Evolutionary conservation across 2,113 vertebrate species (phyloP), one percentile per base, ranked within the genome.

Genomic region (Candoia aspera): DNA sequence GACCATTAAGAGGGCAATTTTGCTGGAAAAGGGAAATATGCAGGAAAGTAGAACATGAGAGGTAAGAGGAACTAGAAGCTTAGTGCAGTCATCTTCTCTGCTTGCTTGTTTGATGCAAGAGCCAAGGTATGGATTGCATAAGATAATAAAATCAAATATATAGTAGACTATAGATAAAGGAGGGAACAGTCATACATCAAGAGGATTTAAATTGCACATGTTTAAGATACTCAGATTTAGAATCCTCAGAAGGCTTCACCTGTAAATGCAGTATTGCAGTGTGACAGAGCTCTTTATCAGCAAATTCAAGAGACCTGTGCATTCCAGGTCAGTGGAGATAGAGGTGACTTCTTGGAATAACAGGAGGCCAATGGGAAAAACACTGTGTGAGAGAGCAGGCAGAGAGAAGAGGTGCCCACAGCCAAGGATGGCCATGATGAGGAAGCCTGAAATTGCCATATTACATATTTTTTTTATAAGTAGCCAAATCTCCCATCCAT

Each of bases 11-110:
- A 2, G 89, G 86, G n/a, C 59, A 49, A 19, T 87, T 93, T 86
- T 90, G 92, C 93, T 60, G 90, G 86, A 91, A 93, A 0, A 10
- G 58, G 93, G 91, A 93, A 94, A 91, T 89, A 73, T 88, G 21
- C 88, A 29, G 94, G 86, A 46, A 62, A 90, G 90, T 1, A 9
- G 59, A 12, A 13, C 84, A 90, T 0, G 33, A 6, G 89, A 33
- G 87, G 84, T 84, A 91, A 84, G 21, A 42, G 42, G 73, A 79
- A 19, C 0, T 0, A 26, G 37, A 62, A 60, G 0, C 26, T 8
- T 3, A 64, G 85, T 0, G 2, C 79, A 60, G 12, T 92, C 13
- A 88, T 89, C n/a, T 88, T 91, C 84, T 5, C 37, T 46, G 15
- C 17, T 62, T 21, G 2, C 4, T n/a, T 11, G n/a, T 29, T 87